These are phyloP conservation scores for Enteromius argenteus DNA, from an alignment of 2,797 vertebrate genomes.

Conservation along the genomic window DNA sequence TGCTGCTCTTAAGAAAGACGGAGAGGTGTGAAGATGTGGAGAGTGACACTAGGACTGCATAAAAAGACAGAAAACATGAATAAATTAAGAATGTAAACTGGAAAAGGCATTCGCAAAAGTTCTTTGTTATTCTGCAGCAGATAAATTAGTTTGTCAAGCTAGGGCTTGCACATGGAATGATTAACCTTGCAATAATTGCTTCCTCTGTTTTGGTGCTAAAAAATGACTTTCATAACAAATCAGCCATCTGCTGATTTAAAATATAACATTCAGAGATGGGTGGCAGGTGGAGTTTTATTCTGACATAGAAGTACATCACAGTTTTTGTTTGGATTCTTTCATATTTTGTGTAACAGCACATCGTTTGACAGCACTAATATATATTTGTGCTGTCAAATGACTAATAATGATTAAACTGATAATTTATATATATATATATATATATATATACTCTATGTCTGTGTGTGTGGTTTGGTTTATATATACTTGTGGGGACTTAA, in stretches of 20 bases:
- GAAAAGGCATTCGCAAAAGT: constrained; percentile 31
- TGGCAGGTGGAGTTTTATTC: background rate
- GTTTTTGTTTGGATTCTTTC: background rate
- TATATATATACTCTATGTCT: too few relatives aligned
- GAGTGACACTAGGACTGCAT: constrained; percentile 17
- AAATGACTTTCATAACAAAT: constrained; percentile 44
- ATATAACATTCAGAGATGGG: constrained; percentile 28
- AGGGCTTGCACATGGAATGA: constrained; percentile 32
- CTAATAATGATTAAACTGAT: too few relatives aligned
- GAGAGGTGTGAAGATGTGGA: constrained; percentile 43
- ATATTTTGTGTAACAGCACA: background rate
- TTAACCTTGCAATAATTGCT: constrained; percentile 39
- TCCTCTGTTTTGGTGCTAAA: constrained; percentile 28
- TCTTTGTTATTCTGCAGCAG: constrained; percentile 10
- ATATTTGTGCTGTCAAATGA: too few relatives aligned
- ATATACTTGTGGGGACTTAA: too few relatives aligned
- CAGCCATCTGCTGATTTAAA: constrained; percentile 27
- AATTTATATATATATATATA: too few relatives aligned
- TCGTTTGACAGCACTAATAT: too few relatives aligned
- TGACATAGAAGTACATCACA: background rate
- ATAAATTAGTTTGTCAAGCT: constrained; percentile 33
- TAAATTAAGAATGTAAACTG: background rate
- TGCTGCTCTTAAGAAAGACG: constrained; percentile 58
- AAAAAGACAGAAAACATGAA: constrained; percentile 33
- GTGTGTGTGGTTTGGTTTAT: too few relatives aligned